Evolutionary conservation across 2,113 vertebrate species (phyloP), one percentile per base, ranked within the genome.

Genomic region (Entosphenus tridentatus): DNA sequence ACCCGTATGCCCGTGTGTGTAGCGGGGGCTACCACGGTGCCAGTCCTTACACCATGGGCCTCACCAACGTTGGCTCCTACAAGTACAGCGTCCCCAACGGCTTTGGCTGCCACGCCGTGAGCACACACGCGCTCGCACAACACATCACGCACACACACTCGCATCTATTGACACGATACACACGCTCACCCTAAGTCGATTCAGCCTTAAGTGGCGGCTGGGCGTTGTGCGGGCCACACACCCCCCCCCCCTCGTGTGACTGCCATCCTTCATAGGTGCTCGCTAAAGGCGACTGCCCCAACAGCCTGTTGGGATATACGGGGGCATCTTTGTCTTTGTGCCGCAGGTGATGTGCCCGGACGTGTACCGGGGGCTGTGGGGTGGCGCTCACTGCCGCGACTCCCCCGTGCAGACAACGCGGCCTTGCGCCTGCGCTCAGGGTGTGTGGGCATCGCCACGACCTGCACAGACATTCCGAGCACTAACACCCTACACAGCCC

Each of bases 341-440:
- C 75, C 73, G 70, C 80, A 98, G 93, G 88, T 87, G 57, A 91
- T 96, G 88, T 85, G 89, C 77, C 93, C 93, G 11, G 92, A 98
- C 74, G 85, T 96, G 74, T 98, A 88, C 79, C 79, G 79, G 73
- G 93, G 93, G 14, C 82, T 75, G 0, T 98, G 93, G 93, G 93
- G 92, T 76, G 92, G 93, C 77, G 85, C 80, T 71, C 79, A 77
- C 70, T 98, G 93, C 71, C 81, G 92, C 76, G 93, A 98, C 78
- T 96, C 89, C 75, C 87, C 85, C 2, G 81, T 96, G 59, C 93
- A 96, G 81, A 88, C 89, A 8, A 76, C 77, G 73, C 82, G 90
- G 74, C 80, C 84, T 21, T 98, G 93, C 77, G 78, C 70, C 79
- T 98, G 93, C 74, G 71, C 79, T 17, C 75, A 81, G 85, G 93